Evolutionary conservation across 2,888 invertebrate species (phyloP).

Genomic region (Empis livida): DNA sequence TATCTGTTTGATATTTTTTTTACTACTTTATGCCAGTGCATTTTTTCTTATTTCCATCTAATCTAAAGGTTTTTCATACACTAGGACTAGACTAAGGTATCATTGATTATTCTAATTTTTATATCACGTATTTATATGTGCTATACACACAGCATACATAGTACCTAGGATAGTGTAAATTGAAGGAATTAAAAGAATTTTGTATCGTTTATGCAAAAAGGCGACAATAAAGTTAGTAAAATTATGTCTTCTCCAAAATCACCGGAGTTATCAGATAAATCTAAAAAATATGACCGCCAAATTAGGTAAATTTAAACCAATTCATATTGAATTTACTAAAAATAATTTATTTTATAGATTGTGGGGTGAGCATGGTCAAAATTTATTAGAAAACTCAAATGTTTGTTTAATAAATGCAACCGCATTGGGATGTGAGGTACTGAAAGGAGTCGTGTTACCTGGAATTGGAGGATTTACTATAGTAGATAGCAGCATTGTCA

Average conservation of each 20-base stretch:
- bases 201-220: too few relatives aligned
- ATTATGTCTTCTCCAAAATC: slow-evolving; percentile 40
- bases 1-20: too few relatives aligned
- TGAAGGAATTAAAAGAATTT: too few relatives aligned
- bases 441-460: slow-evolving; percentile 90
- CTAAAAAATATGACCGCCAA: slow-evolving; percentile 64
- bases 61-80: too few relatives aligned
- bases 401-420: slow-evolving; percentile 91
- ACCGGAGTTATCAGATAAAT: slow-evolving; percentile 55
- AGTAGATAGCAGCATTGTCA: slow-evolving; percentile 70
- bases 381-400: slow-evolving; percentile 72
- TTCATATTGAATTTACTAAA: not conserved
- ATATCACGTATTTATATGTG: too few relatives aligned
- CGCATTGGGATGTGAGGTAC: slow-evolving; percentile 83
- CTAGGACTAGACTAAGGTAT: too few relatives aligned
- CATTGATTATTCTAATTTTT: too few relatives aligned
- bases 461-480: slow-evolving; percentile 89
- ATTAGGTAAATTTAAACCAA: slow-evolving; percentile 38
- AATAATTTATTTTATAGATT: slow-evolving; percentile 43
- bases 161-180: too few relatives aligned
- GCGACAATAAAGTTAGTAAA: not conserved
- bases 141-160: too few relatives aligned
- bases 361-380: slow-evolving; percentile 98
- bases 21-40: too few relatives aligned
- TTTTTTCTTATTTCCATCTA: too few relatives aligned